Percentiles rank a stretch among this genome's conserved stretches.
These are phyloP conservation scores for Melikaiella ostensackeni DNA, from an alignment of 2,888 invertebrate genomes.

Conservation along the genomic window DNA sequence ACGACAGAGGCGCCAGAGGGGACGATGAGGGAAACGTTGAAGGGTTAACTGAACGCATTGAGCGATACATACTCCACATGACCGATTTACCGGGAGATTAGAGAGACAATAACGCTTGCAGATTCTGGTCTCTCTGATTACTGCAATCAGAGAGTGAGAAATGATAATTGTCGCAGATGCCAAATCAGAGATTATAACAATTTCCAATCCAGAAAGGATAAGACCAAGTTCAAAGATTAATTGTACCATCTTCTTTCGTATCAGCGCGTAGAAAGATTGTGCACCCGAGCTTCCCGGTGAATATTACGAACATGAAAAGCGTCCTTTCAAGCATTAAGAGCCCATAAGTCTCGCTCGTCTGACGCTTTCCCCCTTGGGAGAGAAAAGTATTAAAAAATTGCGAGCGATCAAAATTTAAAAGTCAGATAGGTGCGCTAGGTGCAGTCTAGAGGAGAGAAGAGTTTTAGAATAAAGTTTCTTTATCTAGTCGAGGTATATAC, in stretches of 20 bases:
- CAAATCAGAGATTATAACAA: background rate
- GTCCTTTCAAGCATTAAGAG: constrained; percentile 44
- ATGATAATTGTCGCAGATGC: background rate
- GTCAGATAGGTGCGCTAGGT: background rate
- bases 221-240: background rate
- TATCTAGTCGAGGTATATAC: background rate
- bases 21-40: constrained; percentile 19
- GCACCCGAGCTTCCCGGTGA: background rate
- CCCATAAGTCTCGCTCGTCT: constrained; percentile 50
- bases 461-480: constrained; percentile 1
- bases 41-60: constrained; percentile 25
- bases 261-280: background rate
- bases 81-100: constrained; percentile 28
- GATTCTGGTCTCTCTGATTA: constrained; percentile 24
- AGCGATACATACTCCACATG: constrained; percentile 7
- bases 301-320: constrained; percentile 20
- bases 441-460: background rate
- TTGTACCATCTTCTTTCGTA: background rate
- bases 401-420: background rate
- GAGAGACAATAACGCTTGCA: constrained; percentile 15
- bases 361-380: constrained; percentile 38
- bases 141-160: background rate
- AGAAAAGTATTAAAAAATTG: constrained; percentile 28
- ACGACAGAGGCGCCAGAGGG: constrained; percentile 42
- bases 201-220: background rate